Evolutionary conservation across 1,140 invertebrate species (phyloP), one percentile per base, ranked within the genome.

Genomic region (Yoshiicerus persimilis): DNA sequence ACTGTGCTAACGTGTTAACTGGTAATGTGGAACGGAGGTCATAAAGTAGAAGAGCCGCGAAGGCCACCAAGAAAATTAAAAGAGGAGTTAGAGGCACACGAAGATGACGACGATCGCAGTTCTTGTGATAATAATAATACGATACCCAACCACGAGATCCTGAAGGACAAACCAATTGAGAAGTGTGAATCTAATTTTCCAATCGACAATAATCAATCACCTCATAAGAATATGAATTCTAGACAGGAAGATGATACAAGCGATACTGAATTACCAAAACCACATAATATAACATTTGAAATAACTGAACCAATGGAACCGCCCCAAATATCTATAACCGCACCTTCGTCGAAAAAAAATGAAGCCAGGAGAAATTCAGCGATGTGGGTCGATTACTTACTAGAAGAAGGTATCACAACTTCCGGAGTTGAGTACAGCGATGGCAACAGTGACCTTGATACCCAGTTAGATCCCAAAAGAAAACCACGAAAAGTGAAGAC

Each of bases 341-440:
- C n/a, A 27, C 25, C 13, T n/a, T n/a, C n/a, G 13, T 38, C 75
- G 5, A 20, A 4, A 38, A 34, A 36, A 16, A 36, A 80, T n/a
- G 34, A 25, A 36, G 32, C 32, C 13, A 20, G 75, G n/a, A 80
- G 32, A 32, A 80, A 80, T 2, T 88, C 85, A 0, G 41, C 86
- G 23, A 56, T 77, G 13, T 89, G 89, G 89, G 87, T 89, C 5
- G 89, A 87, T 27, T 89, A 75, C 32, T 32, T 89, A 1, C 84
- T 86, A 8, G 89, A 87, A 39, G 80, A 77, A 6, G 84, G 84
- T 10, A 75, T 89, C n/a, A 11, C 66, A 27, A 70, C 66, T 20
- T 80, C 75, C 16, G 75, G 34, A 4, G 34, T 84, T 20, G 77
- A 84, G 34, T 36, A 80, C 32, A 80, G 75, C 38, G 34, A 80